Percentiles rank a stretch among this genome's conserved stretches.
These are phyloP conservation scores for Phrynocephalus versicolor DNA, from an alignment of 2,113 vertebrate species.

Conservation along the genomic window DNA sequence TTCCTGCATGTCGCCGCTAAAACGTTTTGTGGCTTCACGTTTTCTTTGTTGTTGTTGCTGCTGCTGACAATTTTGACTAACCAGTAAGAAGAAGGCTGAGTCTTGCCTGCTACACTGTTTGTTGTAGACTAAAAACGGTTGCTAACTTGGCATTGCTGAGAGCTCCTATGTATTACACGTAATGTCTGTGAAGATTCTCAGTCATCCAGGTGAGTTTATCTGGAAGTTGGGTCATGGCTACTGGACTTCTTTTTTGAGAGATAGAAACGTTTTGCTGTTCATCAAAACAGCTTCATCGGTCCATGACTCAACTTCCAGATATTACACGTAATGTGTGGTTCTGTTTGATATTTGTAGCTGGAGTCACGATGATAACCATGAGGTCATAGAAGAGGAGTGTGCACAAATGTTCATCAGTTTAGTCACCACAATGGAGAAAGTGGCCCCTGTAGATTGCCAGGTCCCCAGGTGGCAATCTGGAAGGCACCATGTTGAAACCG, in stretches of 20 bases:
- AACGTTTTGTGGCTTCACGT: constrained; percentile 41
- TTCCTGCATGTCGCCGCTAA: constrained; percentile 43
- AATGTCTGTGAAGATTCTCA: too few species aligned
- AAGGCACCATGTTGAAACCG: too few species aligned
- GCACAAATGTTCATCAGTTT: neutral
- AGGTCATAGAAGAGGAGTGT: accelerated
- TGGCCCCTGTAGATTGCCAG: too few species aligned
- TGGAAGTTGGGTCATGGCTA: too few species aligned
- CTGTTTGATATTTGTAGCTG: constrained; percentile 1
- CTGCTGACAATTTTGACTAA: constrained; percentile 54
- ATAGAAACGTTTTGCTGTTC: too few species aligned
- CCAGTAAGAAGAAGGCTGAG: constrained; percentile 34
- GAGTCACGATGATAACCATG: neutral
- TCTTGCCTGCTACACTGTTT: constrained; percentile 28
- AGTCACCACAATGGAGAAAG: neutral
- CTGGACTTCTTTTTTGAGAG: too few species aligned
- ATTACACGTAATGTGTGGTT: neutral
- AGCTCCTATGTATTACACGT: neutral
- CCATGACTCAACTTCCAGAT: neutral
- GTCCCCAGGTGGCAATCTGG: neutral
- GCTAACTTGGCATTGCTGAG: constrained; percentile 25
- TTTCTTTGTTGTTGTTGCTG: constrained; percentile 9
- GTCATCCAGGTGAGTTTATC: too few species aligned
- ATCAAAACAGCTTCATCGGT: too few species aligned
- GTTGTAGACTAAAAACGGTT: constrained; percentile 46